These are phyloP conservation scores for Zaprionus camerounensis DNA, from an alignment of 1,140 invertebrate species.

Conservation along the genomic window DNA sequence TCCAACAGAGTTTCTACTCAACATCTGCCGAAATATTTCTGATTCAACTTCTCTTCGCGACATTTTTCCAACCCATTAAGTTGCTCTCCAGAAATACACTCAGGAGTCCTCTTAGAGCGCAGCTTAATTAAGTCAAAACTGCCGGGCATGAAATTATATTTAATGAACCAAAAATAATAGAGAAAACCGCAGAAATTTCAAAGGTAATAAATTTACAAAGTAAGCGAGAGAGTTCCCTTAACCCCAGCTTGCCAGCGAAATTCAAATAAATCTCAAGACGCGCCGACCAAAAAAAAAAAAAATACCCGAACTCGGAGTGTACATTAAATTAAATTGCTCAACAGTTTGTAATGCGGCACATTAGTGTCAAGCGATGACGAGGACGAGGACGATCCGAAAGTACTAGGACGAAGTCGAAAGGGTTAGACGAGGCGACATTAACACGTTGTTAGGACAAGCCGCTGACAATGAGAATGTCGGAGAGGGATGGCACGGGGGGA, in stretches of 20 bases:
- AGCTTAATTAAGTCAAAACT: slow-evolving; percentile 78
- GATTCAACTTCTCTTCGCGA: slow-evolving; percentile 12
- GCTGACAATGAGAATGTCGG: slow-evolving; percentile 52
- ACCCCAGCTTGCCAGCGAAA: slow-evolving; percentile 50
- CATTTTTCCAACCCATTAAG: slow-evolving; percentile 75
- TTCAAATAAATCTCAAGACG: slow-evolving; percentile 73
- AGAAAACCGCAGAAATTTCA: slow-evolving; percentile 61
- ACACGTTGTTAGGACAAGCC: slow-evolving; percentile 74
- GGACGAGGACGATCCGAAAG: slow-evolving; percentile 14
- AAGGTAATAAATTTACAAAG: slow-evolving; percentile 62
- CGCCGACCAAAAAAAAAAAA: slow-evolving; percentile 5
- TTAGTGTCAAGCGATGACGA: slow-evolving; percentile 81
- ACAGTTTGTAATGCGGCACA: slow-evolving; percentile 84
- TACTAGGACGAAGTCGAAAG: slow-evolving; percentile 42
- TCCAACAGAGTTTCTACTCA: not conserved
- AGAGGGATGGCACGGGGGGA: slow-evolving; percentile 20
- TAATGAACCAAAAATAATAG: slow-evolving; percentile 80
- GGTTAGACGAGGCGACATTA: slow-evolving; percentile 71
- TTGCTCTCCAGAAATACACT: slow-evolving; percentile 29
- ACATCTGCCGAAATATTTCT: slow-evolving; percentile 5
- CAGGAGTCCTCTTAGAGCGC: slow-evolving; percentile 25
- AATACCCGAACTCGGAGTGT: slow-evolving; percentile 29
- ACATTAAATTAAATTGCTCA: slow-evolving; percentile 84
- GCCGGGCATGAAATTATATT: slow-evolving; percentile 67
- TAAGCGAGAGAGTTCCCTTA: slow-evolving; percentile 36